Percentiles rank a stretch among this genome's conserved stretches.
phyloP scores from a whole-genome alignment of 2,888 invertebrate species.

The Harpalus rufipes region DNA sequence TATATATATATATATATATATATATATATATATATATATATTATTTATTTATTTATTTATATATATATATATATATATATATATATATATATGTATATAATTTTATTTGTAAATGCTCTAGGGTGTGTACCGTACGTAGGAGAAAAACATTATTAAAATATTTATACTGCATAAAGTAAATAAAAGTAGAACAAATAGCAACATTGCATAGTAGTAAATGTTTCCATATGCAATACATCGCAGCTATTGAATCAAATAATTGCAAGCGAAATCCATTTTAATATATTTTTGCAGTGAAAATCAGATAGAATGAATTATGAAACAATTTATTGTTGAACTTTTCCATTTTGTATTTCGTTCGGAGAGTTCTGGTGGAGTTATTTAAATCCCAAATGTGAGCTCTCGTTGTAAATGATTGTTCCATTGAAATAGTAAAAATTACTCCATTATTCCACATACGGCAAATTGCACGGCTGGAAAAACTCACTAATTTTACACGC shows the following conservation, averaged over 20 bases:
- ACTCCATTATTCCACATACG: conserved; percentile 60
- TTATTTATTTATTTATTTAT: too few species aligned
- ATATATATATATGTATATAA: too few species aligned
- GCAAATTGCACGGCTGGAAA: conserved; percentile 59
- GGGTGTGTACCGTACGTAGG: not conserved
- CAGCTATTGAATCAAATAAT: conserved; percentile 29
- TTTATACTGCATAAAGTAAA: conserved; percentile 9
- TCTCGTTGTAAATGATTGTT: conserved; percentile 61
- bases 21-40: too few species aligned
- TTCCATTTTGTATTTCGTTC: conserved; percentile 57
- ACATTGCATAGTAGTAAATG: conserved; percentile 13
- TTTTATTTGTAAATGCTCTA: conserved; percentile 7
- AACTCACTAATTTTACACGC: conserved; percentile 56
- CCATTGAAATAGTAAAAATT: conserved; percentile 67
- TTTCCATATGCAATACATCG: not conserved
- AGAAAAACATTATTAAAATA: conserved; percentile 39
- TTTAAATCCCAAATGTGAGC: conserved; percentile 62
- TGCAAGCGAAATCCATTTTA: conserved; percentile 52
- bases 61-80: too few species aligned
- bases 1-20: too few species aligned
- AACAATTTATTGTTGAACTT: conserved; percentile 62
- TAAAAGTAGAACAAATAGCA: conserved; percentile 14
- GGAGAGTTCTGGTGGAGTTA: conserved; percentile 41
- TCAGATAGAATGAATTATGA: conserved; percentile 61
- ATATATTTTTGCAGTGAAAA: conserved; percentile 58